Conservation (phyloP, 2,113 vertebrate genomes). For the Taxidea taxus region DNA sequence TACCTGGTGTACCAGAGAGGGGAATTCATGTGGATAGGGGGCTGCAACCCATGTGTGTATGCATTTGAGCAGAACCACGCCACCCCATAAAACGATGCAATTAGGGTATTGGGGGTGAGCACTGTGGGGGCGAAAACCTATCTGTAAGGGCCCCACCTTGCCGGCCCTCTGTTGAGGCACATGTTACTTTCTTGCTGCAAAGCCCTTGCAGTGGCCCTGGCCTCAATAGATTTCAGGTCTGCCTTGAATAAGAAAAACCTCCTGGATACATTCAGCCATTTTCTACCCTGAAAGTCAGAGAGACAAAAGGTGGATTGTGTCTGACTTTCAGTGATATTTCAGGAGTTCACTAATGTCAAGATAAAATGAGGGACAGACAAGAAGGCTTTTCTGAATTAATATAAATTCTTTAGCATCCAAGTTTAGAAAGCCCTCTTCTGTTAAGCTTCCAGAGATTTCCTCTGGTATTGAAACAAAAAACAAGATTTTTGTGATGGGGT, state of each 20-base stretch:
- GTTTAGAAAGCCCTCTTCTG: not conserved
- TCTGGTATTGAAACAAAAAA: not conserved
- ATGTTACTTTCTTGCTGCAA: not conserved
- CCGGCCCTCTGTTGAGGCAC: rapidly evolving
- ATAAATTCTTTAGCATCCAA: not conserved
- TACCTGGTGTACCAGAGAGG: not conserved
- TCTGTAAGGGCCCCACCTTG: not conserved
- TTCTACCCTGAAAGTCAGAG: not conserved
- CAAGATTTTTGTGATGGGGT: not conserved
- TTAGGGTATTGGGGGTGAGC: not conserved
- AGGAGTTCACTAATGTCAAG: not conserved
- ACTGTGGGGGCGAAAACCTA: rapidly evolving
- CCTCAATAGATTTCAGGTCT: not conserved
- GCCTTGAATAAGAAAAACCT: not conserved
- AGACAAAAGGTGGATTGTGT: not conserved
- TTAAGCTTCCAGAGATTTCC: not conserved
- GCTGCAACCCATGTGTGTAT: rapidly evolving
- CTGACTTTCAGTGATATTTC: not conserved
- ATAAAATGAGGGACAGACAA: not conserved
- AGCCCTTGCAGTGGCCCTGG: not conserved
- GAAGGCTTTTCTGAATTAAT: not conserved
- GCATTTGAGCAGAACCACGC: not conserved
- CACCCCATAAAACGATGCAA: not conserved
- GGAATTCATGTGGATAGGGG: rapidly evolving
- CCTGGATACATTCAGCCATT: not conserved